These are phyloP conservation scores for Drosophila ustulata DNA, from an alignment of 2,888 invertebrate species.

Conservation along the genomic window DNA sequence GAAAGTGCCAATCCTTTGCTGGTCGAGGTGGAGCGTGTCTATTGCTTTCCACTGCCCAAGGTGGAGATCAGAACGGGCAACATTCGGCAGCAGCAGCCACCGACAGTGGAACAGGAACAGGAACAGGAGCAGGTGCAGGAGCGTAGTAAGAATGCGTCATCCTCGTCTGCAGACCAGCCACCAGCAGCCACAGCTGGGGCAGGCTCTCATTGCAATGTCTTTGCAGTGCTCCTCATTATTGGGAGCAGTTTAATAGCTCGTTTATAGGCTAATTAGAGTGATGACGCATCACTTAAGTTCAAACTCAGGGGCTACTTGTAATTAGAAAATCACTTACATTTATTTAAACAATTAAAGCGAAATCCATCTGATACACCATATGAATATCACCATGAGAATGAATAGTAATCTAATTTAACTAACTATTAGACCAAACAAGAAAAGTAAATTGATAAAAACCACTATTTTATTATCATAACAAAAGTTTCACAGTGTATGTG, in stretches of 20 bases:
- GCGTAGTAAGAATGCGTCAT: conserved; percentile 24
- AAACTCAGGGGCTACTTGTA: conserved; percentile 66
- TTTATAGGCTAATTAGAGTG: conserved; percentile 32
- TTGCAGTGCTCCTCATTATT: conserved; percentile 31
- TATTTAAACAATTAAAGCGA: conserved; percentile 49
- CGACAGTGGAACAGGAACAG: conserved; percentile 13
- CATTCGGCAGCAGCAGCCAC: conserved; percentile 26
- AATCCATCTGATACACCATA: neutral
- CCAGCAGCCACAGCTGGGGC: conserved; percentile 26
- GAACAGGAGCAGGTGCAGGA: conserved; percentile 21
- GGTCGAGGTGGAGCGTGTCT: conserved; percentile 76
- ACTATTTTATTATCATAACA: no score
- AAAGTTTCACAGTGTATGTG: no score
- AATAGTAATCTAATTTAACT: no score
- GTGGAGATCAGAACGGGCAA: conserved; percentile 62
- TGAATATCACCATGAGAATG: no score
- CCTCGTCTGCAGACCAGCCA: conserved; percentile 30
- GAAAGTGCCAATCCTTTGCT: conserved; percentile 54
- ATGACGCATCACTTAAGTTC: conserved; percentile 33
- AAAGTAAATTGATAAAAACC: no score
- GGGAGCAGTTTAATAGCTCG: conserved; percentile 24
- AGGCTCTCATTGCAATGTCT: neutral
- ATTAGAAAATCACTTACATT: conserved; percentile 36
- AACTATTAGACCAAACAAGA: no score
- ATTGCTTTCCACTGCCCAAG: conserved; percentile 80